Base-by-base conservation (phyloP, 2,113 vertebrate species). In the Hyla sarda region DNA sequence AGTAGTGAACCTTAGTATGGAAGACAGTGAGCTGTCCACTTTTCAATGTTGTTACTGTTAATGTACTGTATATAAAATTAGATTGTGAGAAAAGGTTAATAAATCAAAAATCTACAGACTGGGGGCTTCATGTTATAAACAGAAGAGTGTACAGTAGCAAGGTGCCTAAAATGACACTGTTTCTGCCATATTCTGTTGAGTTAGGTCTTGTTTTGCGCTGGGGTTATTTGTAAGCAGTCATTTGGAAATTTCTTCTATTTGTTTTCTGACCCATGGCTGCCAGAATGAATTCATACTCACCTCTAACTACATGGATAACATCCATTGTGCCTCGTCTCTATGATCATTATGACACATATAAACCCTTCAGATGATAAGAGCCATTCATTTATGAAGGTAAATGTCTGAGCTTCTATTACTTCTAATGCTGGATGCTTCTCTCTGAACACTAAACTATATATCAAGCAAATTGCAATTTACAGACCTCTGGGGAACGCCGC, bases 391-490 rank as follows among this genome's bases (percentile, higher is more conserved):
- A 71, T 71, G 34, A 71, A 71, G 67, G 67, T 71, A 71, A 41
- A 41, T 71, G 8, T 71, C 67, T 10, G 32, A 37, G 67, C 67
- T 41, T 23, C 67, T 9, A 71, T 71, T 71, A 71, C 2, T 37
- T 41, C 67, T 41, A 37, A 41, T 41, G 34, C 34, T 37, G 67
- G 34, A 71, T 23, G 67, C 34, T 71, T 21, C 67, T 71, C 67
- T 71, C 34, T 71, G 67, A 41, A 41, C 32, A 37, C 17, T 71
- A 41, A 71, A 41, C 67, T 41, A 41, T 71, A 71, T 41, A 71
- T 71, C 67, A 71, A 71, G 67, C 32, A 37, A 71, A 71, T 41
- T 41, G 67, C 34, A 71, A 71, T 71, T 37, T 71, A 71, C 67
- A 71, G 67, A 71, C 34, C 62, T 34, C 9, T 23, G 67, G 67